phyloP scores from a whole-genome alignment of 64 coral and sea anemone genomes.

The Montipora efflorescens region DNA sequence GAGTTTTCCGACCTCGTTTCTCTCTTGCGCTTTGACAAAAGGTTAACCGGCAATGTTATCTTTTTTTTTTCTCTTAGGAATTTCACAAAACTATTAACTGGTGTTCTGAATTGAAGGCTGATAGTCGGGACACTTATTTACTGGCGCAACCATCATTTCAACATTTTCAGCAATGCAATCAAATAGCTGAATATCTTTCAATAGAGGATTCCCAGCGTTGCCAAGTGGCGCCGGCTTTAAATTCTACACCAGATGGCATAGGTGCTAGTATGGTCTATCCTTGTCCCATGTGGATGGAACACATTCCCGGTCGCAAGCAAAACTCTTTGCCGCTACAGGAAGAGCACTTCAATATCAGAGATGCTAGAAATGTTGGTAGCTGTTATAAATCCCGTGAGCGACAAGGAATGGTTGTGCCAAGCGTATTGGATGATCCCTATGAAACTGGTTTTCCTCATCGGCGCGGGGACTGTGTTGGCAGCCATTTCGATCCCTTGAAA shows the following conservation, averaged over 20 bases:
- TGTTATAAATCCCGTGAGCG: not conserved
- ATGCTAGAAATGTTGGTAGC: not conserved
- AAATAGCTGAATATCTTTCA: not conserved
- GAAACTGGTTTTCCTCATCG: not conserved
- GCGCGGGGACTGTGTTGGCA: not conserved
- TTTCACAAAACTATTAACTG: constrained; percentile 41
- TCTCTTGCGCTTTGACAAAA: too few relatives aligned
- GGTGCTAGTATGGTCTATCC: not conserved
- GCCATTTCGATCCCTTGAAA: not conserved
- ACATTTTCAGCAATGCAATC: not conserved
- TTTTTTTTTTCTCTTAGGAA: not conserved
- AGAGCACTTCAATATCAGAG: not conserved
- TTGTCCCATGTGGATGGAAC: not conserved
- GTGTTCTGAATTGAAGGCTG: constrained; percentile 27
- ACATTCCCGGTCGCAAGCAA: not conserved
- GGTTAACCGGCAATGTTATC: too few relatives aligned
- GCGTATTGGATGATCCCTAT: not conserved
- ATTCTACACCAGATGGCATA: not conserved
- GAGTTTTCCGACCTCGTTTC: too few relatives aligned
- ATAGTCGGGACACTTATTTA: not conserved
- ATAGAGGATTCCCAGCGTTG: not conserved
- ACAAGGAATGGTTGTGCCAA: not conserved
- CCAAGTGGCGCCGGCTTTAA: not conserved
- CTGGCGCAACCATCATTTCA: not conserved
- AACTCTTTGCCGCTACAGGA: not conserved